phyloP scores from a whole-genome alignment of 2,113 vertebrate genomes.

The Aspidoscelis tigris region DNA sequence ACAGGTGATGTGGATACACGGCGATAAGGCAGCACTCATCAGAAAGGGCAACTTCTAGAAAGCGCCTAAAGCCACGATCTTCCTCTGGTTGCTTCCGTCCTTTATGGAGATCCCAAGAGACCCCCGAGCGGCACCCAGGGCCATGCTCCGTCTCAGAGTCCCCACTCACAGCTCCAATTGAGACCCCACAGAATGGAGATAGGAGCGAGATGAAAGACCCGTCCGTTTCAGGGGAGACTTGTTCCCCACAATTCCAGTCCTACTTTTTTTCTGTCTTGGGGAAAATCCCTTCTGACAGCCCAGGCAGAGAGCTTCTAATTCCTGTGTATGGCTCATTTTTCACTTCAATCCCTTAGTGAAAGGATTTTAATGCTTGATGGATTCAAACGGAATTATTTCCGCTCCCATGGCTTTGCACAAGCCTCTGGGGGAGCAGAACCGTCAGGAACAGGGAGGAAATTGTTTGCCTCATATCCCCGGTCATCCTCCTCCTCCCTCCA shows the following conservation, averaged over 20 bases:
- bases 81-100: too few relatives aligned
- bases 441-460: constrained; percentile 51
- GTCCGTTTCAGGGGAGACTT: constrained; percentile 59
- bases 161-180: not conserved
- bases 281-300: constrained; percentile 75
- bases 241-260: constrained; percentile 61
- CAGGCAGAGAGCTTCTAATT: constrained; percentile 71
- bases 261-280: constrained; percentile 67
- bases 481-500: constrained; percentile 52
- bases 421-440: constrained; percentile 7
- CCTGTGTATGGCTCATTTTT: constrained; percentile 73
- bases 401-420: constrained; percentile 71
- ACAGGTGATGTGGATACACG: too few relatives aligned
- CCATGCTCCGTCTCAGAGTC: not conserved
- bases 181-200: not conserved
- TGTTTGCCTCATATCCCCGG: constrained; percentile 58
- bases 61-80: too few relatives aligned
- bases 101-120: too few relatives aligned
- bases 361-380: constrained; percentile 76
- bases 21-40: too few relatives aligned
- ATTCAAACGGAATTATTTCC: constrained; percentile 76
- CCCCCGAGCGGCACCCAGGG: not conserved
- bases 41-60: too few relatives aligned
- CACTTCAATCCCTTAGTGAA: constrained; percentile 70
- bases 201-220: constrained; percentile 12